Evolutionary conservation across 2,888 invertebrate genomes (phyloP).

Genomic region (Synanthedon vespiformis): DNA sequence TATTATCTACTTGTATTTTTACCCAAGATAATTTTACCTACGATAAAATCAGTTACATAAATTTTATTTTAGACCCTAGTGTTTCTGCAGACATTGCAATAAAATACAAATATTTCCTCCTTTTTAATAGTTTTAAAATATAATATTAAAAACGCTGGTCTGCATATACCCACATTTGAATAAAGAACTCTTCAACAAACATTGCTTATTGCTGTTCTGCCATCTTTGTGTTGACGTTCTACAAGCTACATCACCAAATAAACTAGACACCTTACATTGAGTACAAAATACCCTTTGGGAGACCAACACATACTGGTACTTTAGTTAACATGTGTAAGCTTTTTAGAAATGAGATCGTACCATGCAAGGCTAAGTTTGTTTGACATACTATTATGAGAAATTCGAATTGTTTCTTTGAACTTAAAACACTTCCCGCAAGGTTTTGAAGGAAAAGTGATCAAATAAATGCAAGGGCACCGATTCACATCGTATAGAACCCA

Average conservation of each 20-base stretch:
- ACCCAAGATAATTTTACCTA: no score
- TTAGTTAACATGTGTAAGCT: slow-evolving; percentile 40
- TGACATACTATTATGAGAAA: slow-evolving; percentile 40
- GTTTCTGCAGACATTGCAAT: no score
- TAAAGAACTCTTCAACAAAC: slow-evolving; percentile 49
- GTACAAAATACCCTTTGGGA: slow-evolving; percentile 14
- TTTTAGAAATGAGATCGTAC: slow-evolving; percentile 46
- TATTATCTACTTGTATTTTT: no score
- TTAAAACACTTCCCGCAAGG: not conserved
- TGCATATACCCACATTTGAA: slow-evolving; percentile 30
- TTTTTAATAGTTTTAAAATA: no score
- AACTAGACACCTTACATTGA: slow-evolving; percentile 19
- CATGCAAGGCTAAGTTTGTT: slow-evolving; percentile 32
- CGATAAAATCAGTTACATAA: no score
- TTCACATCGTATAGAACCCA: no score
- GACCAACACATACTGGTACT: slow-evolving; percentile 19
- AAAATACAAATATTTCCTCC: no score
- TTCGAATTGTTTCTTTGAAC: slow-evolving; percentile 14
- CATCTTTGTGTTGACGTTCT: slow-evolving; percentile 41
- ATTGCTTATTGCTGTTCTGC: slow-evolving; percentile 42
- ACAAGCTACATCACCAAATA: slow-evolving; percentile 22
- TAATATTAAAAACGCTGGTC: slow-evolving; percentile 22
- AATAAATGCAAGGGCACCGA: no score
- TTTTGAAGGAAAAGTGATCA: no score
- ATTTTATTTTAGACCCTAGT: no score